A percentile compares a stretch with the other conserved stretches of the same genome.
Evolutionary conservation across 1,140 invertebrate species (phyloP).

Genomic region (Tenebrio molitor): DNA sequence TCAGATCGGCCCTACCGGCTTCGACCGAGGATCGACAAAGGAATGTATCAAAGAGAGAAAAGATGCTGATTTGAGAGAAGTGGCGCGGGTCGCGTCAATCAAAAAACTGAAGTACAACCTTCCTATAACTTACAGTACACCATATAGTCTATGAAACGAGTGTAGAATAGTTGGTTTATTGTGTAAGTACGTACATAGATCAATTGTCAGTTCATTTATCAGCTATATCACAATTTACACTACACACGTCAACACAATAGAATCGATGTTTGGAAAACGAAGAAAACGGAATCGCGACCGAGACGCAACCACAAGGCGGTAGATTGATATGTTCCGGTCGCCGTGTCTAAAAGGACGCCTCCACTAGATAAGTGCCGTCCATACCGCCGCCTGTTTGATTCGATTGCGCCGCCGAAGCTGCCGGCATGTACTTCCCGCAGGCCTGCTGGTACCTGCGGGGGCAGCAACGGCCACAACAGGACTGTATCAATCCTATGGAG

Average conservation of each 20-base stretch:
- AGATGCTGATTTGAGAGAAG: too few species aligned
- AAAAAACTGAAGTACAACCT: constrained; percentile 28
- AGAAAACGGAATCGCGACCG: constrained; percentile 39
- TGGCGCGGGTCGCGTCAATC: constrained; percentile 4
- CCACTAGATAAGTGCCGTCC: constrained; percentile 86
- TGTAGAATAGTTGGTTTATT: constrained; percentile 39
- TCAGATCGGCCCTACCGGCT: too few species aligned
- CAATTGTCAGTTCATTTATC: constrained; percentile 51
- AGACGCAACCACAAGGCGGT: constrained; percentile 35
- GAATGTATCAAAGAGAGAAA: not conserved
- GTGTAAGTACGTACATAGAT: constrained; percentile 40
- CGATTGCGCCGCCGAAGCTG: constrained; percentile 80
- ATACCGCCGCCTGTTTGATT: constrained; percentile 83
- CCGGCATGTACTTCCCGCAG: constrained; percentile 87
- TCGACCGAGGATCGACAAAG: not conserved
- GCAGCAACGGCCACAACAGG: constrained; percentile 89
- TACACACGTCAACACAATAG: constrained; percentile 57
- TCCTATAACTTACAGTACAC: constrained; percentile 29
- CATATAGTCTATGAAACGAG: constrained; percentile 38
- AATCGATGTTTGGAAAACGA: constrained; percentile 57
- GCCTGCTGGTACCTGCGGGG: constrained; percentile 90
- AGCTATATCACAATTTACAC: constrained; percentile 61
- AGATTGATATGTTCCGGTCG: constrained; percentile 39
- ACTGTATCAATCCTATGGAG: constrained; percentile 81
- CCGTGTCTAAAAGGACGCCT: constrained; percentile 80